Percentiles rank a stretch among this genome's conserved stretches.
These are phyloP conservation scores for Callaeas wilsoni DNA, from an alignment of 2,113 vertebrate species.

Conservation along the genomic window DNA sequence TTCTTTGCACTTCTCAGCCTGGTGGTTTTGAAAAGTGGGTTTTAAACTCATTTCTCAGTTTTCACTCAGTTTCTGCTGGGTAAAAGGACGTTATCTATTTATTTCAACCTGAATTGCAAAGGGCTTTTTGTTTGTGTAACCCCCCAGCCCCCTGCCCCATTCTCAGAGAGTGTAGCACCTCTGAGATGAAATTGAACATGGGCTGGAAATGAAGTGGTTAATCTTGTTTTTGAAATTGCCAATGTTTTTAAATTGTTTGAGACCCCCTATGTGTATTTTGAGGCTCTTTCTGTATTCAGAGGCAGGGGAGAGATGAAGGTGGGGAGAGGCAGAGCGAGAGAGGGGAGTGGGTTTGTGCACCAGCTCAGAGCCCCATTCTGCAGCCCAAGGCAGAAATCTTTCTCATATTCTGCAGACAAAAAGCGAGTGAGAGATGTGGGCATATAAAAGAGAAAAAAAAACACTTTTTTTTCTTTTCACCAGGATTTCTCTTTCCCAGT, in stretches of 20 bases:
- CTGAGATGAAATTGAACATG: not conserved
- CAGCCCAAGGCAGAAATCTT: not conserved
- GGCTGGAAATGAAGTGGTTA: not conserved
- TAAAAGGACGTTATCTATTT: not conserved
- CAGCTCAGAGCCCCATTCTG: not conserved
- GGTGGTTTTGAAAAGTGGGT: not conserved
- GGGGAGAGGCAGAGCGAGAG: not conserved
- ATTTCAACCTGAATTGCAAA: not conserved
- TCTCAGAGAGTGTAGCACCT: not conserved
- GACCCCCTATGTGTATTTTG: not conserved
- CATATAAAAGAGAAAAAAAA: not conserved
- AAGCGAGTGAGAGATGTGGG: not conserved
- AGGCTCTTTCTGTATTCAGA: not conserved
- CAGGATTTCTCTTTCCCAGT: not conserved
- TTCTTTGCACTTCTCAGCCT: not conserved
- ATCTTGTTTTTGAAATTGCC: not conserved
- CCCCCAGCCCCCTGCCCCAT: accelerated
- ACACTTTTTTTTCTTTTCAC: not conserved
- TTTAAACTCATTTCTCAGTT: not conserved
- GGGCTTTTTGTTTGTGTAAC: not conserved
- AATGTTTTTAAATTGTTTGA: not conserved
- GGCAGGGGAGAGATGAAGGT: not conserved
- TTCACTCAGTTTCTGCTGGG: not conserved
- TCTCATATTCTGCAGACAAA: not conserved
- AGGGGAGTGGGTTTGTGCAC: not conserved